phyloP scores from a whole-genome alignment of 2,888 invertebrate species.

The Nephrotoma appendiculata region DNA sequence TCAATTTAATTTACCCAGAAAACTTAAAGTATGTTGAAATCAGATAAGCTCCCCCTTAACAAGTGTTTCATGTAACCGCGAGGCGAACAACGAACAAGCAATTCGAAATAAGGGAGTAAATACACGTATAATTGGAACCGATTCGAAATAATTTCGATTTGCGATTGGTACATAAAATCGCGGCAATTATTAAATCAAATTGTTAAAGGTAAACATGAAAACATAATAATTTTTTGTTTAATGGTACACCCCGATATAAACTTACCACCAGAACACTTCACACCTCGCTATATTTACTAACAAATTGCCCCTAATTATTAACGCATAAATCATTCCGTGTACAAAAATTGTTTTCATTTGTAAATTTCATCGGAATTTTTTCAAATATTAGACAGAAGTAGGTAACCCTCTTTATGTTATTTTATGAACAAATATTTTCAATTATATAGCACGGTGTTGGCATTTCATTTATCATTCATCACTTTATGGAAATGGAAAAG shows the following conservation, averaged over 20 bases:
- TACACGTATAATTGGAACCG: no score
- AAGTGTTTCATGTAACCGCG: no score
- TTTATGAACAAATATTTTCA: background rate
- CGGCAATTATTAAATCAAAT: no score
- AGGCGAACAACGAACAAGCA: background rate
- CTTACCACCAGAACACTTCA: background rate
- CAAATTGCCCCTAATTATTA: background rate
- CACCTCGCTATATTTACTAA: background rate
- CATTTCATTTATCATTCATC: background rate
- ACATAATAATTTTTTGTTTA: background rate
- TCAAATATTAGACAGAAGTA: background rate
- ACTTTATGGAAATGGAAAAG: background rate
- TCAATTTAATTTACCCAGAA: background rate
- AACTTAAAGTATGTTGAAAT: background rate
- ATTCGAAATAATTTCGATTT: no score
- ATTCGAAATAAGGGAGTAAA: background rate
- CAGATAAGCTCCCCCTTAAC: background rate
- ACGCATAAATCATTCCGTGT: background rate
- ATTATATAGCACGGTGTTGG: background rate
- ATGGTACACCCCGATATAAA: background rate
- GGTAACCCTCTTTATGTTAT: background rate
- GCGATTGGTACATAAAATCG: no score
- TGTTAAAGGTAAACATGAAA: background rate
- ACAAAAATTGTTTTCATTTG: background rate
- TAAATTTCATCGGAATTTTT: background rate